phyloP scores from a whole-genome alignment of 2,888 invertebrate species.

The Cataglyphis cursor region DNA sequence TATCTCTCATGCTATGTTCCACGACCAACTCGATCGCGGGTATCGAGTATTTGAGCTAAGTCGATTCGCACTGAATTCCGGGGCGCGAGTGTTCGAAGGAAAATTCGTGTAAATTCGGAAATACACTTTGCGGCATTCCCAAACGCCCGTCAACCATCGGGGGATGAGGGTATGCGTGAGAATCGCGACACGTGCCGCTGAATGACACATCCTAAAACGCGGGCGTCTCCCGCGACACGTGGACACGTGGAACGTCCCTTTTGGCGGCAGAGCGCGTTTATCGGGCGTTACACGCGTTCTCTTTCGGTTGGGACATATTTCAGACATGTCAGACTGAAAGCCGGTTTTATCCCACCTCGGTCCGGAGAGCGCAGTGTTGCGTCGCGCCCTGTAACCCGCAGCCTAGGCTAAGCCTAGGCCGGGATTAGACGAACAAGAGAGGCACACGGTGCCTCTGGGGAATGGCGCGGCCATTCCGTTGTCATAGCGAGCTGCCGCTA shows the following conservation, averaged over 20 bases:
- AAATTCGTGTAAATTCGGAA: constrained; percentile 43
- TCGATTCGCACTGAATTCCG: constrained; percentile 41
- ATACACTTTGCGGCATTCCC: not conserved
- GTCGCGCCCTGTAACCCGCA: constrained; percentile 29
- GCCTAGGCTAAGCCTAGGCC: constrained; percentile 42
- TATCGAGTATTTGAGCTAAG: constrained; percentile 1
- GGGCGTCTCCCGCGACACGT: constrained; percentile 38
- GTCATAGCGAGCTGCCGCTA: not conserved
- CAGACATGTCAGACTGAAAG: constrained; percentile 46
- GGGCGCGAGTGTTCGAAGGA: not conserved
- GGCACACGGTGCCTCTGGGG: constrained; percentile 26
- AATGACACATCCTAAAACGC: constrained; percentile 41
- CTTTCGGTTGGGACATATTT: constrained; percentile 49
- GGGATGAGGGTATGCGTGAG: constrained; percentile 40
- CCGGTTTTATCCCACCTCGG: constrained; percentile 44
- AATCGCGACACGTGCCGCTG: constrained; percentile 36
- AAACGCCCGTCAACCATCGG: not conserved
- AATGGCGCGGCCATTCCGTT: constrained; percentile 9
- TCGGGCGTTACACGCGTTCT: constrained; percentile 40
- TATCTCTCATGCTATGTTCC: not conserved
- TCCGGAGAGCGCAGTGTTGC: constrained; percentile 6
- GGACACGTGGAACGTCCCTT: constrained; percentile 25
- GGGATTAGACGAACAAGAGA: constrained; percentile 38
- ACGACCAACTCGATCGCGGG: not conserved
- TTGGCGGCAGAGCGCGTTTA: constrained; percentile 39